phyloP scores from a whole-genome alignment of 2,888 invertebrate species.

The Calameuta idolon region DNA sequence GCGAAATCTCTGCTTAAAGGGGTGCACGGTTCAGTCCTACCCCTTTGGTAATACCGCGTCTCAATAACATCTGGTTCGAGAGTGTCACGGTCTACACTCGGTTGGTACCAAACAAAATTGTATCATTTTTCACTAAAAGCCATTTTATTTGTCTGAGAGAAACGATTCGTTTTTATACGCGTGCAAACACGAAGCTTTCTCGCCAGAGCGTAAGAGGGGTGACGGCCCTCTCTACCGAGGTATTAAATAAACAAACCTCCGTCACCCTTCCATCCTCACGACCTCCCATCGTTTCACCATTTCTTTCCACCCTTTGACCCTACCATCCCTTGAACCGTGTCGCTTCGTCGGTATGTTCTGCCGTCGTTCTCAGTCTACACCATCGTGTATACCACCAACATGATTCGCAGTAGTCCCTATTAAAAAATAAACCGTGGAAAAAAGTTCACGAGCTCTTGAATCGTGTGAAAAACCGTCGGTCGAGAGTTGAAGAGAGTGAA shows the following conservation, averaged over 20 bases:
- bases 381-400: not conserved
- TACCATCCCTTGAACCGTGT: not conserved
- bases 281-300: not conserved
- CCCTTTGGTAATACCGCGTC: not conserved
- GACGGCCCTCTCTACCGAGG: not conserved
- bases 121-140: slow-evolving; percentile 8
- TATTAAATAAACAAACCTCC: slow-evolving; percentile 9
- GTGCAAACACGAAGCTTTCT: not conserved
- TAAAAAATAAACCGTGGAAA: not conserved
- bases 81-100: not conserved
- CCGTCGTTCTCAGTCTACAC: not conserved
- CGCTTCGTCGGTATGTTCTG: not conserved
- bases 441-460: not conserved
- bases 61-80: not conserved
- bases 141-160: slow-evolving; percentile 7
- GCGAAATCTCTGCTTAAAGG: not conserved
- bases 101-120: not conserved
- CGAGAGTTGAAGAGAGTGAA: not conserved
- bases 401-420: not conserved
- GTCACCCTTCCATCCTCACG: not conserved
- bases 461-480: not conserved
- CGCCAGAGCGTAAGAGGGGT: not conserved
- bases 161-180: slow-evolving; percentile 5
- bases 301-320: not conserved
- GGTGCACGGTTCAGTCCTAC: not conserved